Base-by-base conservation (phyloP, 2,113 vertebrate species). In the Gymnogyps californianus region DNA sequence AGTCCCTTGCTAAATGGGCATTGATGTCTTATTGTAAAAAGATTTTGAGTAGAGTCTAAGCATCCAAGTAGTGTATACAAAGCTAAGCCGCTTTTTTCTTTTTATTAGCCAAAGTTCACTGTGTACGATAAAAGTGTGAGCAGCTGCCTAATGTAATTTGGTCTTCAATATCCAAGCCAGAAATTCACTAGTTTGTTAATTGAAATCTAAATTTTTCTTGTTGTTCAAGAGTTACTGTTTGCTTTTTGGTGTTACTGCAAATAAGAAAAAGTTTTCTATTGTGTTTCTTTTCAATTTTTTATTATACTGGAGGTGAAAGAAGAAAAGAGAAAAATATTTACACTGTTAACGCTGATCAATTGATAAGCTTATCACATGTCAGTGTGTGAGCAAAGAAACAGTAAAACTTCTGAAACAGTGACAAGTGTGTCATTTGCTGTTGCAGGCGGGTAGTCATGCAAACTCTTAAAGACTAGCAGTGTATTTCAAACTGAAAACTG, bases 291-390 rank as follows among this genome's bases (percentile, higher is more conserved):
- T 34, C 54, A 38, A 55, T 89, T 93, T 89, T 93, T 86, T 62
- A 47, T 96, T 93, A n/a, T 21, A 2, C 42, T 71, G 62, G 59
- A 85, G 47, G n/a, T 5, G 57, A 57, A 89, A 83, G 42, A 19
- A 29, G 55, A 4, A 29, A 65, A 49, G 38, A 40, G 20, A 44
- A 83, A 78, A 78, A 85, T 72, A 61, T 97, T 96, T 91, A 54
- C 80, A 11, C 34, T 66, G 67, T 22, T 91, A 83, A 62, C 12
- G 0, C 32, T 25, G 80, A 86, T 80, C 52, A 26, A 14, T 67
- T 28, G 94, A 96, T 93, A 94, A 89, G 34, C 51, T 96, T 93
- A 83, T 96, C 95, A 28, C 11, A 28, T n/a, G 69, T 18, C 61
- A 78, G 32, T 7, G 5, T 21, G 74, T 8, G 40, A 83, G 76